A percentile compares a stretch with the other conserved stretches of the same genome.
Conservation (phyloP, 1,140 invertebrate species). For the Anastrepha ludens region DNA sequence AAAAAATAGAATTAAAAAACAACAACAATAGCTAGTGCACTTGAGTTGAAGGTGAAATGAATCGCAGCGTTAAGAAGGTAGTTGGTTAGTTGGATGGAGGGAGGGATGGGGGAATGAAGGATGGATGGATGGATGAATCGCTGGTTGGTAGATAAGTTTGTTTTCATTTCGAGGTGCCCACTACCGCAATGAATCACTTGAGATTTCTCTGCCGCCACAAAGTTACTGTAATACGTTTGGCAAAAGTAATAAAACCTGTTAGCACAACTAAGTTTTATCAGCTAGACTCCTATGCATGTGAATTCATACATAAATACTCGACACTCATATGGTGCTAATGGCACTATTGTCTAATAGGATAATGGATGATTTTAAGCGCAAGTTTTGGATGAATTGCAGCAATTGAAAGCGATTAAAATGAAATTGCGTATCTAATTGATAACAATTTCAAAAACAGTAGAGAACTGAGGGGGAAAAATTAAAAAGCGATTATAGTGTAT, state of each 20-base stretch:
- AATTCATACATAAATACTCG: background rate
- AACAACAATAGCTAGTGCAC: constrained; percentile 33
- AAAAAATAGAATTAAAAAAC: background rate
- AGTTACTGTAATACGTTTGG: background rate
- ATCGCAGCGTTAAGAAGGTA: constrained; percentile 20
- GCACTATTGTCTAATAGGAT: constrained; percentile 4
- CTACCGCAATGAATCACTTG: constrained; percentile 10
- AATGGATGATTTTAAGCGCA: constrained; percentile 16
- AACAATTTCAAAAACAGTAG: background rate
- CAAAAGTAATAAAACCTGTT: constrained; percentile 17
- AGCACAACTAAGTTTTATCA: constrained; percentile 21
- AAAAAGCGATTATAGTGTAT: too few relatives aligned
- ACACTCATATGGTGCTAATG: background rate
- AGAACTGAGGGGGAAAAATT: too few relatives aligned
- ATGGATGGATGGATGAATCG: background rate
- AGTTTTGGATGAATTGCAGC: constrained; percentile 24
- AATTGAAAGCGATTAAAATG: constrained; percentile 24
- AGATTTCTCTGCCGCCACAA: background rate
- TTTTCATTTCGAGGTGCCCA: background rate
- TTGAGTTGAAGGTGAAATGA: constrained; percentile 51
- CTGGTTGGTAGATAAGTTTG: constrained; percentile 4
- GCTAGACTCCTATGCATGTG: background rate
- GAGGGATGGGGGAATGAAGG: background rate
- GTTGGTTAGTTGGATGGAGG: background rate
- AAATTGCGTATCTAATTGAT: background rate